These are phyloP conservation scores for Actinopyga echinites DNA, from an alignment of 53 echinoderm and acorn worm species.

Conservation along the genomic window DNA sequence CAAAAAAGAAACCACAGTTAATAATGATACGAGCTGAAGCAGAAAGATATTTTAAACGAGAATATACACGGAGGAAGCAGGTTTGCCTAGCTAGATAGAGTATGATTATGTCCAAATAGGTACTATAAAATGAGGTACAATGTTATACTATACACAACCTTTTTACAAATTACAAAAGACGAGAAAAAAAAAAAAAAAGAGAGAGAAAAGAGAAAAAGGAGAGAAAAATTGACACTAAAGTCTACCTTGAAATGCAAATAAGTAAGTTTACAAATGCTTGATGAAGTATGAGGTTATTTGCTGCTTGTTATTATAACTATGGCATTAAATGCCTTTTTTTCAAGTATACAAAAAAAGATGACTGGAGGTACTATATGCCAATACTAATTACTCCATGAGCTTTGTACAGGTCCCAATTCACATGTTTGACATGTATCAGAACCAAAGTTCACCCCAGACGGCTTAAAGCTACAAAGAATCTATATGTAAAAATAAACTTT, in stretches of 20 bases:
- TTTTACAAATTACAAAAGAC: slow-evolving; percentile 37
- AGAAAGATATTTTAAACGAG: not conserved
- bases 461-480: not conserved
- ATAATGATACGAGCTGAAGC: not conserved
- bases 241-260: slow-evolving; percentile 20
- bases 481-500: slow-evolving; percentile 12
- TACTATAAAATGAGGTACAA: slow-evolving; percentile 48
- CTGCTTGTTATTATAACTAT: not conserved
- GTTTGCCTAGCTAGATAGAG: slow-evolving; percentile 18
- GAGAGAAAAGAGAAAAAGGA: too few relatives aligned
- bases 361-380: slow-evolving; percentile 14
- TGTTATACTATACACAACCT: slow-evolving; percentile 45
- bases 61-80: not conserved
- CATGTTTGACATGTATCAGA: too few relatives aligned
- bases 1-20: not conserved
- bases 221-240: not conserved
- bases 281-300: not conserved
- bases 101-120: slow-evolving; percentile 40
- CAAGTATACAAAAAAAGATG: not conserved
- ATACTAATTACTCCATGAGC: slow-evolving; percentile 19
- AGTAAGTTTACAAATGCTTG: slow-evolving; percentile 1
- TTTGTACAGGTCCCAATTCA: not conserved
- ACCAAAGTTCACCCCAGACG: too few relatives aligned
- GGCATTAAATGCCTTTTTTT: slow-evolving; percentile 7
- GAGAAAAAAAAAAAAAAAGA: not conserved